Conservation (phyloP, 2,113 vertebrate species). For the Spizaetus ornatus region DNA sequence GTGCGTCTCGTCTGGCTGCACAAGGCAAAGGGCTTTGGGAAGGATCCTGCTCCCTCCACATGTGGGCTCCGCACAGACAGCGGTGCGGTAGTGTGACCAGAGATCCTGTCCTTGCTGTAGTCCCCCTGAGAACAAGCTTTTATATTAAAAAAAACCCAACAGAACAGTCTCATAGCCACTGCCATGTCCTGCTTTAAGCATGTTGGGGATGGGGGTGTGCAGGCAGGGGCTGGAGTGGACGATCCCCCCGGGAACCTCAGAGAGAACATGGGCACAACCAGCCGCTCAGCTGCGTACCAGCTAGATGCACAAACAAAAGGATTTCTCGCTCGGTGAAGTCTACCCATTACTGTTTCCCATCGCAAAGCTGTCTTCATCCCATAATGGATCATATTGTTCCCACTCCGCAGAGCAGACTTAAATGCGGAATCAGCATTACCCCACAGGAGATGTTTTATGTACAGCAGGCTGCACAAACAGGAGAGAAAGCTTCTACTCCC, state of each 20-base stretch:
- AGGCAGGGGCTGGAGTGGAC: neutral
- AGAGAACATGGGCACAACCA: fast-evolving
- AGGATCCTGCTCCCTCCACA: neutral
- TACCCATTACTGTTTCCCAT: neutral
- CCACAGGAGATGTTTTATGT: conserved; percentile 29
- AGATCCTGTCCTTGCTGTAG: neutral
- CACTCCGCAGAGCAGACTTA: neutral
- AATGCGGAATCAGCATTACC: neutral
- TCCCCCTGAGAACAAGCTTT: neutral
- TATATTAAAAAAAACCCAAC: fast-evolving
- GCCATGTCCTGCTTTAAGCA: neutral
- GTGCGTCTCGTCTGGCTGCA: neutral
- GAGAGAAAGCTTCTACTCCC: neutral
- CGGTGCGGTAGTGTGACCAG: fast-evolving
- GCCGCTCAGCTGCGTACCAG: neutral
- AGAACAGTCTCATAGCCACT: fast-evolving
- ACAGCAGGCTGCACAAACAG: neutral
- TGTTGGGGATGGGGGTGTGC: neutral
- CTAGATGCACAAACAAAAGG: neutral
- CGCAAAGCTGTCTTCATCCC: neutral
- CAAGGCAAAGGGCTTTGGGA: neutral
- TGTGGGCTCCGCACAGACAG: neutral
- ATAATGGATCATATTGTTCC: conserved; percentile 13
- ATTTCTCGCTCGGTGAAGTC: neutral
- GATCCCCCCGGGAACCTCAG: fast-evolving